Evolutionary conservation across 2,797 vertebrate genomes (phyloP).

Genomic region (Thunnus albacares): DNA sequence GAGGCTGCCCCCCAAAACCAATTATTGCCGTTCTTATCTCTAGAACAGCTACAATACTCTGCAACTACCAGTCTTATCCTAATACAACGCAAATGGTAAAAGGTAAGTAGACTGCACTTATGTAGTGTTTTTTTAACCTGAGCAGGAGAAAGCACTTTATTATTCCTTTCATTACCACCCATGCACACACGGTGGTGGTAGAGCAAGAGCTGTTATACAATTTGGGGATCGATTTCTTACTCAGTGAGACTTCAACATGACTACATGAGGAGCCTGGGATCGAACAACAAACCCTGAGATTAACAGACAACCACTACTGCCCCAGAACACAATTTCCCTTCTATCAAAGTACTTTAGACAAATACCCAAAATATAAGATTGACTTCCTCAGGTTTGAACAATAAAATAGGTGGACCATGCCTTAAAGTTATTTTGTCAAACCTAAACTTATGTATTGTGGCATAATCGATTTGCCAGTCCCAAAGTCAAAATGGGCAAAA

Average conservation of each 20-base stretch:
- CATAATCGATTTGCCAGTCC: background rate
- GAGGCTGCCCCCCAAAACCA: background rate
- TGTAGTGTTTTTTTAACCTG: background rate
- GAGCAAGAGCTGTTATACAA: background rate
- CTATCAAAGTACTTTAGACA: too few species aligned
- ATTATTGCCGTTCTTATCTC: background rate
- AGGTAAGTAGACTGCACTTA: background rate
- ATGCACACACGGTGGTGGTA: background rate
- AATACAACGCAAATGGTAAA: background rate
- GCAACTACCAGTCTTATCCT: background rate
- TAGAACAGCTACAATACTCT: background rate
- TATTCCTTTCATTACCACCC: background rate
- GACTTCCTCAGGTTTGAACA: too few species aligned
- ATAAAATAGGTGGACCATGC: too few species aligned
- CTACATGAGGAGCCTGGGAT: too few species aligned
- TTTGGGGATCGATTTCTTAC: too few species aligned
- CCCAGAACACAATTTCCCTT: too few species aligned
- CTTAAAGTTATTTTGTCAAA: too few species aligned
- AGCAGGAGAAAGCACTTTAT: background rate
- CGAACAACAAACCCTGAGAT: too few species aligned
- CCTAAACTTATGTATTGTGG: background rate
- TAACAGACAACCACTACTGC: too few species aligned
- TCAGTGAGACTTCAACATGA: too few species aligned
- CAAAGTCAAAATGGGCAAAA: background rate
- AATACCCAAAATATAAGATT: too few species aligned